Percentiles rank a stretch among this genome's conserved stretches.
These are phyloP conservation scores for Polietes domitor DNA, from an alignment of 2,888 invertebrate species.

Conservation along the genomic window DNA sequence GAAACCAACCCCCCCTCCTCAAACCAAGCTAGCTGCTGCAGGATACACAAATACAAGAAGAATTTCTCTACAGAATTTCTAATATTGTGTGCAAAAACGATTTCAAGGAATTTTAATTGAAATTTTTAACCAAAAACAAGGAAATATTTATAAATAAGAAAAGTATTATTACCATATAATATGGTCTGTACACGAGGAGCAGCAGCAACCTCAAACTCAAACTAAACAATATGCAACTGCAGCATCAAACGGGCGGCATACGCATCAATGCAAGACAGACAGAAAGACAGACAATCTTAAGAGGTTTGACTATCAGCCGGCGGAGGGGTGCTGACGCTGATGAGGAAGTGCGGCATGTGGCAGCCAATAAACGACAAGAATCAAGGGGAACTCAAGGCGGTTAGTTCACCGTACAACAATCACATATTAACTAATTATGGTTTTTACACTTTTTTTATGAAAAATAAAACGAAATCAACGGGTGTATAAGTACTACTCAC, in stretches of 20 bases:
- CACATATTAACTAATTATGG: constrained; percentile 55
- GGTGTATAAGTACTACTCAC: not conserved
- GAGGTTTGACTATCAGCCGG: not conserved
- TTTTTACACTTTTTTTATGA: constrained; percentile 35
- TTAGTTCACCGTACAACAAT: not conserved
- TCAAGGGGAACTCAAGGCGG: not conserved
- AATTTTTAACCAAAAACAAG: not conserved
- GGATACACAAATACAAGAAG: too few relatives aligned
- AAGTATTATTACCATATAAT: not conserved
- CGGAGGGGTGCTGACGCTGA: not conserved
- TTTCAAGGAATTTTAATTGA: constrained; percentile 29
- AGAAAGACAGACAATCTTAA: not conserved
- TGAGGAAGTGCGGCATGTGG: constrained; percentile 2
- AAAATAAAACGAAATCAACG: not conserved
- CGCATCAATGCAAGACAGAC: not conserved
- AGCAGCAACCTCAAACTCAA: not conserved
- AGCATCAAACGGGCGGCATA: not conserved
- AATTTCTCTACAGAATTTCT: not conserved
- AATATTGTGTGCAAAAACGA: not conserved
- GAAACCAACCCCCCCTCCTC: too few relatives aligned
- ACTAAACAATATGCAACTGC: not conserved
- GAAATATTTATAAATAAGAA: not conserved
- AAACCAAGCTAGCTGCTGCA: too few relatives aligned
- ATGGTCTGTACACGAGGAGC: not conserved
- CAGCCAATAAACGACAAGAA: constrained; percentile 26